A percentile compares a stretch with the other conserved stretches of the same genome.
phyloP scores from a whole-genome alignment of 1,140 invertebrate species.

The Hyles vespertilio region DNA sequence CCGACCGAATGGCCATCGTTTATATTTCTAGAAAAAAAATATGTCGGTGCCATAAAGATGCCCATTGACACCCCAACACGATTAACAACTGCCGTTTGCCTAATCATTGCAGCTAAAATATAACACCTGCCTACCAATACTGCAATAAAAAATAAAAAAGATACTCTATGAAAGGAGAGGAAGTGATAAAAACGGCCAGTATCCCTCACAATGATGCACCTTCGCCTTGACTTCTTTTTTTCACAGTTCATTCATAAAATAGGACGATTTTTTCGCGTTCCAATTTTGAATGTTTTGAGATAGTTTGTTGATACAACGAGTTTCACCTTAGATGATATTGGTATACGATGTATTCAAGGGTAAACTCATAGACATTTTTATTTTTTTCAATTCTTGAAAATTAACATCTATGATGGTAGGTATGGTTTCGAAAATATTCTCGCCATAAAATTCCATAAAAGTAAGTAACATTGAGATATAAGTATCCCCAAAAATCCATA shows the following conservation, averaged over 20 bases:
- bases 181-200: constrained; percentile 46
- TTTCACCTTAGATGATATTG: no score
- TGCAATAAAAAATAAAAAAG: constrained; percentile 39
- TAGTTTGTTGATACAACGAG: neutral
- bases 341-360: no score
- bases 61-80: constrained; percentile 39
- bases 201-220: constrained; percentile 19
- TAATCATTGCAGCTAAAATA: constrained; percentile 42
- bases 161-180: constrained; percentile 44
- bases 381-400: no score
- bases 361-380: no score
- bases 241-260: constrained; percentile 38
- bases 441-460: no score
- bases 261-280: neutral
- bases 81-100: constrained; percentile 46
- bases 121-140: constrained; percentile 59
- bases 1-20: constrained; percentile 4
- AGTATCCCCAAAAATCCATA: no score
- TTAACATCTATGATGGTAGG: no score
- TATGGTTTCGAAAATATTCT: no score
- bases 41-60: constrained; percentile 33
- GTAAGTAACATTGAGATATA: no score
- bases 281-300: constrained; percentile 4
- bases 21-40: constrained; percentile 28
- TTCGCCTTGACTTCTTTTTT: constrained; percentile 40